Evolutionary conservation across 2,113 vertebrate species (phyloP).

Genomic region (Syrrhaptes paradoxus): DNA sequence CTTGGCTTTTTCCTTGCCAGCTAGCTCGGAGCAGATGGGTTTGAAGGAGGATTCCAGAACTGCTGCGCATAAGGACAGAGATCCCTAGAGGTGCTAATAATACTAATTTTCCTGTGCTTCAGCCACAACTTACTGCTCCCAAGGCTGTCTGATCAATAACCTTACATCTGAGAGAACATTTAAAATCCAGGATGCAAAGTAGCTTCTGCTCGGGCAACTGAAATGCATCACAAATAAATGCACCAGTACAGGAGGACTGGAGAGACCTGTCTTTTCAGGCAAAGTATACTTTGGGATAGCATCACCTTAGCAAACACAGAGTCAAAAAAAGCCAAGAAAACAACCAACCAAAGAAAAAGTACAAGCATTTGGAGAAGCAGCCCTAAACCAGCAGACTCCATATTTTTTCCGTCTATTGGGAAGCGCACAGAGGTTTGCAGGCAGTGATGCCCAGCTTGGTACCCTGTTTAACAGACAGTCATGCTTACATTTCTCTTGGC

Average conservation of each 20-base stretch:
- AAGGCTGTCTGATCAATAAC: slow-evolving; percentile 11
- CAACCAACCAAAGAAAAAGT: neutral
- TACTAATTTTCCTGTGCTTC: neutral
- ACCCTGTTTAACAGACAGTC: neutral
- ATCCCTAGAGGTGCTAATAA: slow-evolving; percentile 40
- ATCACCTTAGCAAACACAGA: neutral
- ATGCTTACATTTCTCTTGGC: neutral
- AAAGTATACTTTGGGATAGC: neutral
- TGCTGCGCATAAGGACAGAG: slow-evolving; percentile 12
- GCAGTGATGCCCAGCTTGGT: neutral
- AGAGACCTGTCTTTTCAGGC: neutral
- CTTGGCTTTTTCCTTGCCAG: slow-evolving; percentile 37
- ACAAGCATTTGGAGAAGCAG: neutral
- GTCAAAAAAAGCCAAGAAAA: neutral
- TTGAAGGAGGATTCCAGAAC: slow-evolving; percentile 26
- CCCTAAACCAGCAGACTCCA: fast-evolving
- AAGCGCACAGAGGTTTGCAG: neutral
- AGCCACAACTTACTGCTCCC: neutral
- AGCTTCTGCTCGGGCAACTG: neutral
- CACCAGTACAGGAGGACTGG: neutral
- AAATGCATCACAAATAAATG: neutral
- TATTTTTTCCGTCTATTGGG: neutral
- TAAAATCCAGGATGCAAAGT: neutral
- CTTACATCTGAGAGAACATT: neutral
- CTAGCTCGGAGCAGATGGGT: slow-evolving; percentile 22